Evolutionary conservation across 2,113 vertebrate species (phyloP).

Genomic region (Cyphotilapia sp.): DNA sequence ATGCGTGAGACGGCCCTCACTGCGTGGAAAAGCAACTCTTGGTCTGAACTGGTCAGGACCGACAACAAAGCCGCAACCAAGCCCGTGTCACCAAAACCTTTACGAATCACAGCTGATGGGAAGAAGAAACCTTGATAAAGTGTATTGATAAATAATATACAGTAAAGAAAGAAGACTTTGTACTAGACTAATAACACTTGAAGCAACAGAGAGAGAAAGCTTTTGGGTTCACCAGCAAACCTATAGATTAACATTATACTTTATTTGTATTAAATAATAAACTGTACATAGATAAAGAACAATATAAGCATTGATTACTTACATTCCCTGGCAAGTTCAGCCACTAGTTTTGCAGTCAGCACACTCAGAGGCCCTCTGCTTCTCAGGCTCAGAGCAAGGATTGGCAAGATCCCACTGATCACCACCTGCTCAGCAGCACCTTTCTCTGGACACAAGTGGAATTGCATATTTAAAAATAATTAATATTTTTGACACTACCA

Average conservation of each 20-base stretch:
- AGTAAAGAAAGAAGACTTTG: neutral
- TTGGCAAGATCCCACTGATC: conserved; percentile 71
- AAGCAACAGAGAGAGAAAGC: neutral
- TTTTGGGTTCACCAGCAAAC: neutral
- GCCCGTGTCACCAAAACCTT: conserved; percentile 74
- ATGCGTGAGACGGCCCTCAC: conserved; percentile 75
- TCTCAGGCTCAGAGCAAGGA: conserved; percentile 73
- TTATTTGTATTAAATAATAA: neutral
- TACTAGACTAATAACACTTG: neutral
- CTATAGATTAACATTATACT: neutral
- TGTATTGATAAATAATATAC: neutral
- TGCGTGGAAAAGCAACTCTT: conserved; percentile 75
- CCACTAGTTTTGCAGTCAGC: conserved; percentile 74
- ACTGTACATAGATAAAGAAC: neutral
- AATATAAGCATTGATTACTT: neutral
- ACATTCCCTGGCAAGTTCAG: conserved; percentile 81
- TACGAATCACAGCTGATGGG: conserved; percentile 73
- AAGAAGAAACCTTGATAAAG: neutral
- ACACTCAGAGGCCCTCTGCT: conserved; percentile 61
- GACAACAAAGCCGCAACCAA: conserved; percentile 72
- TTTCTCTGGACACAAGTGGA: conserved; percentile 66
- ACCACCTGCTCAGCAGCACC: conserved; percentile 70
- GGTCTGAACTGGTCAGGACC: conserved; percentile 73
- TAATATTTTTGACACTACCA: neutral
- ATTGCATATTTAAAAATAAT: neutral